Evolutionary conservation across 2,113 vertebrate genomes (phyloP).

Genomic region (Oenanthe oenanthe): DNA sequence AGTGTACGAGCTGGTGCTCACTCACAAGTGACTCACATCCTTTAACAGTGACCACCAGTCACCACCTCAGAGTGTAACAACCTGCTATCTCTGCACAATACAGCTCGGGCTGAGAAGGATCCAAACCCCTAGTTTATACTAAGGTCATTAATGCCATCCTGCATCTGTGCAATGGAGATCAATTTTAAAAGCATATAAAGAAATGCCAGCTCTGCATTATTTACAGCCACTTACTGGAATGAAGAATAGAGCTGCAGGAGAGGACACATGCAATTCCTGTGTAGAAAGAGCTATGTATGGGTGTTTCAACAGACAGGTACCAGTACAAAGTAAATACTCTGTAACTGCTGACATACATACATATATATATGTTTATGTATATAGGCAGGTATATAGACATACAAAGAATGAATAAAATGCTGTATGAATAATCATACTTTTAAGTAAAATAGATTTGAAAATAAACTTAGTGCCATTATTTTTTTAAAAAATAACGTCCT

Average conservation of each 20-base stretch:
- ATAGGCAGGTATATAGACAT: not conserved
- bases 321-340: not conserved
- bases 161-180: not conserved
- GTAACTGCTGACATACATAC: not conserved
- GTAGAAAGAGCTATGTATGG: not conserved
- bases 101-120: not conserved
- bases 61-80: not conserved
- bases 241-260: not conserved
- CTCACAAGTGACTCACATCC: not conserved
- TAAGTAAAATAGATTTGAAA: not conserved
- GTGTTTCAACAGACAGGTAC: not conserved
- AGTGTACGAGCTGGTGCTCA: not conserved
- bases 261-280: not conserved
- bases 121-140: not conserved
- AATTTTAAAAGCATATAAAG: not conserved
- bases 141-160: not conserved
- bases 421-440: not conserved
- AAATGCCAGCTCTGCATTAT: not conserved
- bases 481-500: not conserved
- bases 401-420: not conserved
- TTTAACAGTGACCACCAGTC: not conserved
- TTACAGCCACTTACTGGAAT: not conserved
- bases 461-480: not conserved
- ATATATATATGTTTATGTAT: rapidly evolving
- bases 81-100: not conserved